Conservation (phyloP, 1,140 invertebrate genomes). For the Ephestia elutella region DNA sequence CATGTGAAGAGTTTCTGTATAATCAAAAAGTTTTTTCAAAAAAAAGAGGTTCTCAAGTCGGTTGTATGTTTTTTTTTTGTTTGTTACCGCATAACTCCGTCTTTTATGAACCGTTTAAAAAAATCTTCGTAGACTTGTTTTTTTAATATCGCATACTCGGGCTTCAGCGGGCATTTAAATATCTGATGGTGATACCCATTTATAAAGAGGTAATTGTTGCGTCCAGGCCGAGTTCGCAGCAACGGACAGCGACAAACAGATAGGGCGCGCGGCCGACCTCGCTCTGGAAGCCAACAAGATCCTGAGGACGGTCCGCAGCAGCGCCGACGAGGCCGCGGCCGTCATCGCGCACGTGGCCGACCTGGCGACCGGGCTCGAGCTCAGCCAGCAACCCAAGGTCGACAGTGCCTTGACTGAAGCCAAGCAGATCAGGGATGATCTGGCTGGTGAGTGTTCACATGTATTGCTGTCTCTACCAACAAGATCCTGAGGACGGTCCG, state of each 20-base stretch:
- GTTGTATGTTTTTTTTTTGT: too few species aligned
- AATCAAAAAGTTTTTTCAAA: too few species aligned
- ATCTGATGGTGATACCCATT: too few species aligned
- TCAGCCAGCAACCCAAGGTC: constrained; percentile 81
- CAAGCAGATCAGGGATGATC: constrained; percentile 79
- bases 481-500: constrained; percentile 69
- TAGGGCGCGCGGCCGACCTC: constrained; percentile 72
- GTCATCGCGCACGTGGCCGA: constrained; percentile 80
- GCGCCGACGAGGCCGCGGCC: constrained; percentile 71
- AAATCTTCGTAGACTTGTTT: too few species aligned
- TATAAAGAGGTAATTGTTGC: too few species aligned
- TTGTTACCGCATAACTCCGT: too few species aligned
- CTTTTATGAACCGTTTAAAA: too few species aligned
- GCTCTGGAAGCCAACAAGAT: constrained; percentile 75
- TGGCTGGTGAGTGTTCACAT: constrained; percentile 70
- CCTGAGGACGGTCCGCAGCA: constrained; percentile 69
- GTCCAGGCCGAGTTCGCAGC: constrained; percentile 68
- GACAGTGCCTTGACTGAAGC: constrained; percentile 86
- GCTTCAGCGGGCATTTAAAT: too few species aligned
- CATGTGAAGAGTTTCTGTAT: too few species aligned
- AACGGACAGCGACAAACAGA: constrained; percentile 72
- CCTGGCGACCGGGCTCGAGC: constrained; percentile 79
- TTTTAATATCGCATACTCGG: too few species aligned
- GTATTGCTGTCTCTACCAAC: not conserved
- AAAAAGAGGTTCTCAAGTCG: too few species aligned